Evolutionary conservation across 2,113 vertebrate genomes (phyloP).

Genomic region (Oxyura jamaicensis): DNA sequence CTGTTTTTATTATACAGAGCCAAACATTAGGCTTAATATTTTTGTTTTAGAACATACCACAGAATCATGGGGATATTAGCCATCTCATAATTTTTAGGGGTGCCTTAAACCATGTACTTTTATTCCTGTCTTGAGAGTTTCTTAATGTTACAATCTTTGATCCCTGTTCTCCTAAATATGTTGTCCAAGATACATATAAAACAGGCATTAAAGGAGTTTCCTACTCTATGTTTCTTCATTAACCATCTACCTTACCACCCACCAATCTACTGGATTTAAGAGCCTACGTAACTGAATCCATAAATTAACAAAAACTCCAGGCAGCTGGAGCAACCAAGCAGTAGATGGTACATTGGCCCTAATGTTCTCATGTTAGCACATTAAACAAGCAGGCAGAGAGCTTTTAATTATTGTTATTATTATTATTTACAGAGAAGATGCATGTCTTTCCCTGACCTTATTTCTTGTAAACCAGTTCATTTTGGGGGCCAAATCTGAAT

Average conservation of each 20-base stretch:
- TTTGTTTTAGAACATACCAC: constrained; percentile 70
- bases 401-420: constrained; percentile 58
- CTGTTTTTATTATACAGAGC: constrained; percentile 75
- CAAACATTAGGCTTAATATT: constrained; percentile 75
- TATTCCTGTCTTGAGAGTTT: constrained; percentile 68
- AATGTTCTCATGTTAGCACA: constrained; percentile 75
- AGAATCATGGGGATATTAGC: constrained; percentile 72
- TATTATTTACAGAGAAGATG: constrained; percentile 21
- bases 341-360: constrained; percentile 53
- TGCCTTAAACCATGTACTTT: constrained; percentile 64
- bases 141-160: constrained; percentile 75
- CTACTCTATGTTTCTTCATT: constrained; percentile 78
- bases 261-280: constrained; percentile 77
- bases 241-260: constrained; percentile 75
- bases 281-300: constrained; percentile 72
- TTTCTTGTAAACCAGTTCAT: constrained; percentile 40
- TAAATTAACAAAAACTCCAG: constrained; percentile 76
- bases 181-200: constrained; percentile 79
- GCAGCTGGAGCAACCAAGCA: constrained; percentile 69
- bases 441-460: constrained; percentile 65
- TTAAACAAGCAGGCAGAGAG: constrained; percentile 74
- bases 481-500: constrained; percentile 55
- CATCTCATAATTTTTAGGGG: constrained; percentile 76
- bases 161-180: constrained; percentile 72
- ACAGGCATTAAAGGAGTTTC: constrained; percentile 75